phyloP scores from a whole-genome alignment of 2,888 invertebrate genomes.

The Diaperis boleti region DNA sequence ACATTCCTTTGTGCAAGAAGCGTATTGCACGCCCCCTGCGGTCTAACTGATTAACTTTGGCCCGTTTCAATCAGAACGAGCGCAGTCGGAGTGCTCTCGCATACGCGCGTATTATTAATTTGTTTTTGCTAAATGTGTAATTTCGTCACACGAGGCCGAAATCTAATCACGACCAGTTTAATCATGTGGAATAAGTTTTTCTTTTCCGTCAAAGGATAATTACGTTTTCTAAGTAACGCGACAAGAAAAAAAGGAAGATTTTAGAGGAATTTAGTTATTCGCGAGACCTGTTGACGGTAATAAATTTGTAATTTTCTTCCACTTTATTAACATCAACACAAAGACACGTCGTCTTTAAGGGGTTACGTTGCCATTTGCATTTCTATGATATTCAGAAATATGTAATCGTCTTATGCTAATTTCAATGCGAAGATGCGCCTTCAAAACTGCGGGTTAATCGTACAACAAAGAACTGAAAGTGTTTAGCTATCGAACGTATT shows the following conservation, averaged over 20 bases:
- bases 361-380: background rate
- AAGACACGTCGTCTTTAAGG: background rate
- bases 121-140: constrained; percentile 37
- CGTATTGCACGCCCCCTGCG: constrained; percentile 42
- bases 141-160: background rate
- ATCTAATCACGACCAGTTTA: constrained; percentile 8
- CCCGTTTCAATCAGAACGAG: constrained; percentile 43
- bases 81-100: constrained; percentile 28
- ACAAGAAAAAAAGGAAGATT: background rate
- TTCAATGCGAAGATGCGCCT: too few species aligned
- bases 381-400: background rate
- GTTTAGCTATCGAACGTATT: too few species aligned
- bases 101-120: constrained; percentile 38
- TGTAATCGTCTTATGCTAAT: background rate
- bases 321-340: background rate
- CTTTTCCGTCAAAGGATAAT: constrained; percentile 1
- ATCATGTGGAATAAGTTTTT: constrained; percentile 12
- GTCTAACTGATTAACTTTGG: constrained; percentile 46
- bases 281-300: background rate
- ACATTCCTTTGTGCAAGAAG: constrained; percentile 37
- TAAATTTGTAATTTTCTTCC: background rate
- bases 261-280: background rate
- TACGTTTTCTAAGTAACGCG: constrained; percentile 1
- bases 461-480: too few species aligned
- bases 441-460: too few species aligned